A percentile compares a stretch with the other conserved stretches of the same genome.
phyloP scores from a whole-genome alignment of 1,140 invertebrate genomes.

The Drosophila bifasciata region DNA sequence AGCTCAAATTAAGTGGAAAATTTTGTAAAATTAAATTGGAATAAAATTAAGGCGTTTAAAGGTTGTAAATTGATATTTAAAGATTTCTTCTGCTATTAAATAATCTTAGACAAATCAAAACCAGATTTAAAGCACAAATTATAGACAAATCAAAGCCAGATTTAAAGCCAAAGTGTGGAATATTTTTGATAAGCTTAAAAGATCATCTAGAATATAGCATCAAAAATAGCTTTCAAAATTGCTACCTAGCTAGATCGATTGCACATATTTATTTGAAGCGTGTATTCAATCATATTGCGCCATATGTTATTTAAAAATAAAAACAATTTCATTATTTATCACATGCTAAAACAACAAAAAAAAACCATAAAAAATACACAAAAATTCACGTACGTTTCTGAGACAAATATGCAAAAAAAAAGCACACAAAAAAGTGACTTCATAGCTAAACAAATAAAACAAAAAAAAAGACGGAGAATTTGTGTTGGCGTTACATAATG shows the following conservation, averaged over 20 bases:
- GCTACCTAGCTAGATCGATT: too few relatives aligned
- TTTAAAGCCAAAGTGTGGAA: too few relatives aligned
- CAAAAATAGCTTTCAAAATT: conserved; percentile 1
- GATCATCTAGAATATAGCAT: conserved; percentile 10
- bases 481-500: conserved; percentile 55
- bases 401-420: conserved; percentile 18
- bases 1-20: neutral
- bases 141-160: too few relatives aligned
- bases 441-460: conserved; percentile 33
- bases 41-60: neutral
- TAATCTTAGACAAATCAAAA: too few relatives aligned
- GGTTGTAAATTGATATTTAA: neutral
- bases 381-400: conserved; percentile 51
- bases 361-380: conserved; percentile 13
- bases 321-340: conserved; percentile 7
- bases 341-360: neutral
- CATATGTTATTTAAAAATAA: neutral
- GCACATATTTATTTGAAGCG: neutral
- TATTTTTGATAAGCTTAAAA: neutral
- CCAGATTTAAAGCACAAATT: too few relatives aligned
- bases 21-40: neutral
- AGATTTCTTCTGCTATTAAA: neutral
- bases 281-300: neutral
- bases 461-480: conserved; percentile 23
- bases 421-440: conserved; percentile 57